Conservation (phyloP, 1,140 invertebrate genomes). For the Drosophila ogumai region DNA sequence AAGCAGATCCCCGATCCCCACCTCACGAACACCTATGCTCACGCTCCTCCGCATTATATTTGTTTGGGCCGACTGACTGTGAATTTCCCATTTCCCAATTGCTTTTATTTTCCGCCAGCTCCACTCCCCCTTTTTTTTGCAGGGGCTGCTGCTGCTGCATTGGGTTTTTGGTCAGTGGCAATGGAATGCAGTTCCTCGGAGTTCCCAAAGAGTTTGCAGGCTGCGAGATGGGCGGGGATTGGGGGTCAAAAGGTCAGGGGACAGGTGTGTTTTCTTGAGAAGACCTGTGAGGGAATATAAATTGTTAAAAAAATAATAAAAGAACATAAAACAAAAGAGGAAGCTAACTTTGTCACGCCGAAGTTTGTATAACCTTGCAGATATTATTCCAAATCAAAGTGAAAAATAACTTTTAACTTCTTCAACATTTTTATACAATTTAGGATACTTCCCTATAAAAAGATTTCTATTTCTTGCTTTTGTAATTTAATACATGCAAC, state of each 20-base stretch:
- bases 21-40: neutral
- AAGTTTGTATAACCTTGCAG: no score
- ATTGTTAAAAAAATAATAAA: neutral
- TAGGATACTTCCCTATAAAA: no score
- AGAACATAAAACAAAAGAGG: neutral
- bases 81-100: slow-evolving; percentile 25
- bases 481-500: no score
- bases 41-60: slow-evolving; percentile 40
- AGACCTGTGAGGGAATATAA: neutral
- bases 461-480: no score
- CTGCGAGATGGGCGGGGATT: neutral
- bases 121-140: neutral
- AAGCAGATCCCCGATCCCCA: neutral
- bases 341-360: no score
- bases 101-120: slow-evolving; percentile 16
- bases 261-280: neutral
- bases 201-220: neutral
- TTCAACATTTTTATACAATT: no score
- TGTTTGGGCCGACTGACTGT: slow-evolving; percentile 19
- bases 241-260: slow-evolving; percentile 13
- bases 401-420: no score
- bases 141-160: slow-evolving; percentile 29
- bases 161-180: slow-evolving; percentile 42
- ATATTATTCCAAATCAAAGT: no score
- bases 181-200: slow-evolving; percentile 34